Base-by-base conservation (phyloP, 2,888 invertebrate species). In the Barypeithes pellucidus region DNA sequence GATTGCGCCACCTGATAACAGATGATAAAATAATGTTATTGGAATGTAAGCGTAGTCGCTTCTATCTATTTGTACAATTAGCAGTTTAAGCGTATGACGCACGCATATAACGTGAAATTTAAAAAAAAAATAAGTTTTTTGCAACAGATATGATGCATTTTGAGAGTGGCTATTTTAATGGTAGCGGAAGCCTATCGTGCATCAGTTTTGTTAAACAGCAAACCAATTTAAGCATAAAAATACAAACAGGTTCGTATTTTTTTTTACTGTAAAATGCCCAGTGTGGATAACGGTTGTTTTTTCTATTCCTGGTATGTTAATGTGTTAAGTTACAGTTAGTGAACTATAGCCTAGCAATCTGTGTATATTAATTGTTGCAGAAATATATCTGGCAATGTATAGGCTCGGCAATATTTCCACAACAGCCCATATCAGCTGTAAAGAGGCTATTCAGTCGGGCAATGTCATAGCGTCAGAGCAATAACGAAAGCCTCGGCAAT, bases 161-260 rank as follows among this genome's bases (percentile, higher is more conserved):
- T 33, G 67, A 67, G 8, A 24, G 22, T 22, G 67, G 45, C 12
- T 72, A 72, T 62, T 61, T 72, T 20, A 39, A 29, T 16, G 54
- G 72, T 8, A 73, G 59, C 43, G 54, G 72, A 12, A 73, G 59
- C 43, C 11, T 78, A 16, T 75, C 77, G 33, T 79, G 79, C 52
- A 66, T 78, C 29, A 73, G 73, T 74, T 67, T 79, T 61, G 72
- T 76, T 4, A 60, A 71, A 12, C 62, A 69, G 5, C 77, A 77
- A 61, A 77, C 79, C 1, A 59, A 78, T 69, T 76, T 81, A 57
- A 75, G 67, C 29, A 77, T 60, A 41, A 80, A 80, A 68, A 71
- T 80, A 47, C 80, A 80, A 75, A 77, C 62, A 65, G 80, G 80
- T 81, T 29, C 3, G 73, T 72, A 7, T 43, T 43, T 16, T 14